Evolutionary conservation across 30 jellyfish, hydroid and myxozoan species (phyloP), one percentile per base, ranked within the genome.

Genomic region (Nemopilema nomurai): DNA sequence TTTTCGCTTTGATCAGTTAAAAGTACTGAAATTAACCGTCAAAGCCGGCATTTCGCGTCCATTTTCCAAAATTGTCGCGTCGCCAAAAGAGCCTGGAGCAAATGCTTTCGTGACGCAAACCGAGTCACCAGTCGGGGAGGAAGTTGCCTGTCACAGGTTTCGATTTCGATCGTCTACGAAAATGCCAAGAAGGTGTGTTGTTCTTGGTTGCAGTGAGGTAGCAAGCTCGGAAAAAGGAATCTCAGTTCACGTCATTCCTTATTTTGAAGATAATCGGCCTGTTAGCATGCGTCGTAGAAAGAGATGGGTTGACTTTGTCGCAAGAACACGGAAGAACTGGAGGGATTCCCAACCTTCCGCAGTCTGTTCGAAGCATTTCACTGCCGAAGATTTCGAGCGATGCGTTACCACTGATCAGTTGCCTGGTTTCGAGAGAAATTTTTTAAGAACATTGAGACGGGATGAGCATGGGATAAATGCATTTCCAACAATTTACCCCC

Each of bases 341-440:
- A 51, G 20, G 20, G 67, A 51, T 51, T 51, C 67, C 18, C 67
- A 63, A 63, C 18, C 72, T 63, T 63, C 72, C 72, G 72, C 72
- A 63, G 20, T 63, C 27, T 63, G 72, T 24, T 63, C 20, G 30
- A 63, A 63, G 30, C 30, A 63, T 63, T 41, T 41, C 57, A 41
- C 57, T 41, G 57, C 57, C 57, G 13, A 41, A 41, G 57, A 41
- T 41, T 41, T 41, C 13, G 57, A 41, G 57, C 57, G 57, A 41
- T 41, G 57, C 13, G 9, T 41, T 41, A 41, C 57, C 57, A 41
- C 57, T 41, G 57, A 41, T 41, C 57, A 41, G 57, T 41, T 41
- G 57, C 57, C 9, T 41, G 57, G 57, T 41, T 41, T 41, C 57
- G 57, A 41, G 6, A 41, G 57, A 41, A 41, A 41, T 3, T 41